Evolutionary conservation across 2,888 invertebrate genomes (phyloP).

Genomic region (Scelioninae gen. 1): DNA sequence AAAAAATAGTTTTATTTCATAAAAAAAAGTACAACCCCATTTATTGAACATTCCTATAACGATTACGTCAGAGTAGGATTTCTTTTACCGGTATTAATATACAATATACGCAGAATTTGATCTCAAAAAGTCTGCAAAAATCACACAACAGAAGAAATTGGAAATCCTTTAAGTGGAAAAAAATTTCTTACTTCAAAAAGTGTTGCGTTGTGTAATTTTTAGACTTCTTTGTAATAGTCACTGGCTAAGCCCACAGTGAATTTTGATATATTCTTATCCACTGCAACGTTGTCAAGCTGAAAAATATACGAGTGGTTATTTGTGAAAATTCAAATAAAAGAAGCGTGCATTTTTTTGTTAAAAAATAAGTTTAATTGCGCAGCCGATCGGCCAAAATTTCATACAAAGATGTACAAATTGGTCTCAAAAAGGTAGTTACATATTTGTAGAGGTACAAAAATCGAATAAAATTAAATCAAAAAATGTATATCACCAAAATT

Average conservation of each 20-base stretch:
- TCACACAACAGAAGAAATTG: conserved; percentile 48
- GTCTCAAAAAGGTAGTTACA: too few species aligned
- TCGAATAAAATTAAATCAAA: neutral
- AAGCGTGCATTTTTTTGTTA: conserved; percentile 8
- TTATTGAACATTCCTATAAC: conserved; percentile 41
- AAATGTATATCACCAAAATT: conserved; percentile 11
- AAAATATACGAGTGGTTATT: conserved; percentile 67
- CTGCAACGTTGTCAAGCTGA: conserved; percentile 79
- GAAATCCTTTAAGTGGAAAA: neutral
- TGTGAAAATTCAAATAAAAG: neutral
- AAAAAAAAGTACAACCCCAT: conserved; percentile 47
- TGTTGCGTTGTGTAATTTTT: conserved; percentile 66
- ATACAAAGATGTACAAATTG: conserved; percentile 14
- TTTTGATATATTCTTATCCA: conserved; percentile 79
- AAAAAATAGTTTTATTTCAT: conserved; percentile 5
- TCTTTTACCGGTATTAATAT: conserved; percentile 59
- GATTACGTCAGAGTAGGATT: conserved; percentile 55
- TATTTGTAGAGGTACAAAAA: conserved; percentile 1
- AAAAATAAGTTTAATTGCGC: conserved; percentile 40
- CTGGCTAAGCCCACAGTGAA: conserved; percentile 77
- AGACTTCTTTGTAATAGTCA: conserved; percentile 77
- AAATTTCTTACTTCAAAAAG: neutral
- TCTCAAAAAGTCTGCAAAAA: conserved; percentile 44
- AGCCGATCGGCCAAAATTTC: neutral
- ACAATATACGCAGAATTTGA: conserved; percentile 33